phyloP scores from a whole-genome alignment of 64 coral and sea anemone species.

The Montipora cactus region DNA sequence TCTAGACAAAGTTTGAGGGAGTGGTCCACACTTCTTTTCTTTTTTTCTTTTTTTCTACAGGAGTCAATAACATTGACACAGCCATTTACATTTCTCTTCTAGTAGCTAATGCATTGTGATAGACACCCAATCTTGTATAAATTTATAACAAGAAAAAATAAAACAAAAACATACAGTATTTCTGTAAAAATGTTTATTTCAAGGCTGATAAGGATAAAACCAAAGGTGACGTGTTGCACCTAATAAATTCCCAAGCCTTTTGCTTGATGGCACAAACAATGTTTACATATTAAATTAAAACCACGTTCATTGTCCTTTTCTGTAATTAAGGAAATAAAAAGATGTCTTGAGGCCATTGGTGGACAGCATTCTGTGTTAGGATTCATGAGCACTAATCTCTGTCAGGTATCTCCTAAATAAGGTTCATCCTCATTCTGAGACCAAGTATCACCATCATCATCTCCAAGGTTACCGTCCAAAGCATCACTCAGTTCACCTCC shows the following conservation, averaged over 20 bases:
- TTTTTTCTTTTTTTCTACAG: no score
- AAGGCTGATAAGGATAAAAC: background rate
- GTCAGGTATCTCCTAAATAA: constrained; percentile 54
- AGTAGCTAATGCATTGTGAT: background rate
- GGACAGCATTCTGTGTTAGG: background rate
- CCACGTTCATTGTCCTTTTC: background rate
- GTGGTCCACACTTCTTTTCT: no score
- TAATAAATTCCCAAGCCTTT: background rate
- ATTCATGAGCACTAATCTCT: background rate
- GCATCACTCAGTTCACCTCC: constrained; percentile 13
- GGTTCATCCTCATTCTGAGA: constrained; percentile 74
- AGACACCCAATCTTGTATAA: background rate
- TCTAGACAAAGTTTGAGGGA: no score
- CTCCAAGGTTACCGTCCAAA: constrained; percentile 58
- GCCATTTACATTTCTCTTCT: no score
- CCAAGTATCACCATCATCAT: constrained; percentile 83
- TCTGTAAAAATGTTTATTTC: background rate
- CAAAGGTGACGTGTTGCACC: background rate
- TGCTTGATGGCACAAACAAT: background rate
- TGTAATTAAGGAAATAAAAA: background rate
- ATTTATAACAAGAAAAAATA: background rate
- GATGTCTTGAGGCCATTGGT: background rate
- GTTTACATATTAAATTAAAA: background rate
- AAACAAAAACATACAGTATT: background rate
- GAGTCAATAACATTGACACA: no score